These are phyloP conservation scores for Ornithorhynchus anatinus DNA, from an alignment of 2,113 vertebrate species.

Conservation along the genomic window DNA sequence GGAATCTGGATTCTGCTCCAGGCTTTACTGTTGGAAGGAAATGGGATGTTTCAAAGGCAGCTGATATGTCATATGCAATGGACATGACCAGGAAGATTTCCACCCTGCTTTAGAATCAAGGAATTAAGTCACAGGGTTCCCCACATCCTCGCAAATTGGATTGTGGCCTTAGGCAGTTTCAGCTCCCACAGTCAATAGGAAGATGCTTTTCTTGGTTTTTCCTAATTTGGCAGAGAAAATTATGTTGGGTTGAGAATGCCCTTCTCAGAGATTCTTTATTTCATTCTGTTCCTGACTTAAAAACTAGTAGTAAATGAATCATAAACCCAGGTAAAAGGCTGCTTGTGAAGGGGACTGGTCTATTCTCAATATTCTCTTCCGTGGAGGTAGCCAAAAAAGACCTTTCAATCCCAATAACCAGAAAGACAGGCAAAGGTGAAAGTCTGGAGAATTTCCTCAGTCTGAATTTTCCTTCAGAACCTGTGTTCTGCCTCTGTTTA, in stretches of 20 bases:
- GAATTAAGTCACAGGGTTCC: not conserved
- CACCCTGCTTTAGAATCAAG: not conserved
- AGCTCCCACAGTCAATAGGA: not conserved
- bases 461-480: no score
- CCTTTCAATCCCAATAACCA: not conserved
- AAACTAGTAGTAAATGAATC: constrained; percentile 4
- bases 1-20: no score
- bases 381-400: not conserved
- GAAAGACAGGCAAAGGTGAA: no score
- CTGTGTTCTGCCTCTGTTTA: no score
- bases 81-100: not conserved
- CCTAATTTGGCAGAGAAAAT: not conserved
- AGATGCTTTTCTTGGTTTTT: not conserved
- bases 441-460: no score
- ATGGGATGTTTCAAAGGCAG: constrained; percentile 28
- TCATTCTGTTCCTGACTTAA: not conserved
- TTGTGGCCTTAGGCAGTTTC: not conserved
- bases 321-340: not conserved
- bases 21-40: no score
- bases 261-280: not conserved
- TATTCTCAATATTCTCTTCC: not conserved
- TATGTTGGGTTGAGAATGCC: not conserved
- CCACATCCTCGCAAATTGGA: not conserved
- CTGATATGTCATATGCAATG: not conserved
- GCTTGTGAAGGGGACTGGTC: rapidly evolving